Evolutionary conservation across 2,797 vertebrate genomes (phyloP), one percentile per base, ranked within the genome.

Genomic region (Bothrops alternatus): DNA sequence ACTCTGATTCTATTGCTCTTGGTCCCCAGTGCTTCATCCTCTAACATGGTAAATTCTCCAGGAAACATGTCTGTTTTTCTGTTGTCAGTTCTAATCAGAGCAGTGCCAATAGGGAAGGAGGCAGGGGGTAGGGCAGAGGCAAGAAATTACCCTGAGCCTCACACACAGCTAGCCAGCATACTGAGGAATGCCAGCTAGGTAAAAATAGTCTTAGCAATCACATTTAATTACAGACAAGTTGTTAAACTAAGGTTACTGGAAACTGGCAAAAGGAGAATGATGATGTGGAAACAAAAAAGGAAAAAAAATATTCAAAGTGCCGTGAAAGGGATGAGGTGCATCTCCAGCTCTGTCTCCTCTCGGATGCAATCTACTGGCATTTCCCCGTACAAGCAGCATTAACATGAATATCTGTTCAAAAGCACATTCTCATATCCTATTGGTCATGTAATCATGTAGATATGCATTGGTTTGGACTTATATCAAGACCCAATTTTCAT

Each of bases 61-160:
- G 97, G 97, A 98, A 98, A 98, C 96, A 97, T 96, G 94, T 93
- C 97, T 97, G 96, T 97, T 97, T 97, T 98, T 97, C 96, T 96
- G 96, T 98, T 98, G 98, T 98, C 98, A 98, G 97, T 98, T 98
- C 97, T 97, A 96, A 98, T 98, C 98, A 98, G 96, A 95, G 94
- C 96, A 95, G 95, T 94, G 95, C 94, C 95, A 95, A 95, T 73
- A 86, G 95, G 96, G 94, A 95, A 63, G 89, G 53, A 57, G 73
- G 93, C 92, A 47, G 55, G 42, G 78, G 90, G 73, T 55, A 89
- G 26, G 94, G 63, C 91, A 95, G 95, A 94, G 57, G 94, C 93
- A 95, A 93, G 95, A 95, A 94, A 96, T 95, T 50, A 97, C 97
- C 97, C 92, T 96, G 96, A 96, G 97, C 96, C 95, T 95, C 96